Percentiles rank a stretch among this genome's conserved stretches.
Evolutionary conservation across 2,888 invertebrate species (phyloP).

Genomic region (Periphyllus acericola): DNA sequence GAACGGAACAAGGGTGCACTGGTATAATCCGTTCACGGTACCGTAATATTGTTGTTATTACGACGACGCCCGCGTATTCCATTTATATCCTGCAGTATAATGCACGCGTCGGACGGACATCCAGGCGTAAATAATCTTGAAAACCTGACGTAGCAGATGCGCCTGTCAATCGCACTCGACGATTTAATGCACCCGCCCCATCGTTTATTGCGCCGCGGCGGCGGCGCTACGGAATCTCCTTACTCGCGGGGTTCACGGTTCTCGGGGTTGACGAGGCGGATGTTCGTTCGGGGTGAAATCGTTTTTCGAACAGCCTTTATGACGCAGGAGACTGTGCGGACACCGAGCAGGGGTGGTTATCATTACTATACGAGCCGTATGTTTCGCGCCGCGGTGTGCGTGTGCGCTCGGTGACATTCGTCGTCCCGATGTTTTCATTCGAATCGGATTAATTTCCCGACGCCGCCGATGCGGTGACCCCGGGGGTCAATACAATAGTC

Average conservation of each 20-base stretch:
- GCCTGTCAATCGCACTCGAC: conserved; percentile 8
- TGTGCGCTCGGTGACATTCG: conserved; percentile 11
- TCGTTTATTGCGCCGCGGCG: not conserved
- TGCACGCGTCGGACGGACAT: not conserved
- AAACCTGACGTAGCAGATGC: not conserved
- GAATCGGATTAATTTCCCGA: conserved; percentile 56
- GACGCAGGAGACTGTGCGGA: not conserved
- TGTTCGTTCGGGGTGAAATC: not conserved
- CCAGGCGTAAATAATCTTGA: not conserved
- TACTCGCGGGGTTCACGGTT: not conserved
- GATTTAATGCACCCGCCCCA: conserved; percentile 3
- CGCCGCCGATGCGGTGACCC: not conserved
- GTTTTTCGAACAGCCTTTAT: not conserved
- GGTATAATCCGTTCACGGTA: no score
- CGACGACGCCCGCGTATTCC: not conserved
- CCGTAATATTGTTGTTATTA: not conserved
- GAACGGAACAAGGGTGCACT: no score
- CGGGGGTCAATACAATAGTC: not conserved
- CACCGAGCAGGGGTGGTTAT: not conserved
- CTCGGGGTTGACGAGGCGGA: not conserved
- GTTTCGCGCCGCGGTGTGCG: not conserved
- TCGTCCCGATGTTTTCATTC: conserved; percentile 34
- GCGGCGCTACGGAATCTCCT: not conserved
- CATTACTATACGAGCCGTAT: not conserved
- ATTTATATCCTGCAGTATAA: not conserved